Evolutionary conservation across 2,113 vertebrate genomes (phyloP).

Genomic region (Argyrosomus japonicus): DNA sequence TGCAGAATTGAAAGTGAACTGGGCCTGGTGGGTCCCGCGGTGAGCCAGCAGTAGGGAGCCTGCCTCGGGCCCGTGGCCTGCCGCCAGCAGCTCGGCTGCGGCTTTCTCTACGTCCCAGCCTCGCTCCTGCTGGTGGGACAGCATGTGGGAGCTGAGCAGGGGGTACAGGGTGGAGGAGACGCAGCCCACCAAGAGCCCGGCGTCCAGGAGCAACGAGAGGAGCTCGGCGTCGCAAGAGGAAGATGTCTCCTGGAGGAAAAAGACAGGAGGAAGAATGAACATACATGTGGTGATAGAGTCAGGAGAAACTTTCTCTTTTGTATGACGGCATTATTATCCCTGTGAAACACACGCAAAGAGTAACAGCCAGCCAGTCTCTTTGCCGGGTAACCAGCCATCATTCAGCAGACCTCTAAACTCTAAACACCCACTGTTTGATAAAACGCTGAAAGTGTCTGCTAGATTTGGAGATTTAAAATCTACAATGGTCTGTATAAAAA

Average conservation of each 20-base stretch:
- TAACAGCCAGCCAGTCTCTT: background rate
- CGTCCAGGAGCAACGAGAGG: constrained; percentile 89
- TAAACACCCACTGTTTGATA: constrained; percentile 12
- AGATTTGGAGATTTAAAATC: constrained; percentile 3
- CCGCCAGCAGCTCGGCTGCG: constrained; percentile 84
- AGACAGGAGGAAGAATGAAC: constrained; percentile 26
- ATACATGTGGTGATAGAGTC: constrained; percentile 10
- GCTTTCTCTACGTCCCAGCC: constrained; percentile 87
- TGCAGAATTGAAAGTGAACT: constrained; percentile 90
- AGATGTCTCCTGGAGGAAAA: constrained; percentile 86
- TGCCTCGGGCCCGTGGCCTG: constrained; percentile 87
- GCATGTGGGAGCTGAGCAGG: constrained; percentile 85
- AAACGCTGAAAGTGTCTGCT: background rate
- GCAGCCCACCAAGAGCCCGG: constrained; percentile 88
- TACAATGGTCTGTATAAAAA: background rate
- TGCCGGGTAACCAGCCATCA: constrained; percentile 6
- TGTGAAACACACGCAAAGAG: background rate
- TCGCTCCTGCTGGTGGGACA: constrained; percentile 81
- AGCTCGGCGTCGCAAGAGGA: constrained; percentile 91
- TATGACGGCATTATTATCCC: background rate
- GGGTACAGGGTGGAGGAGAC: constrained; percentile 89
- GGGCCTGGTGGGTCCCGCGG: constrained; percentile 86
- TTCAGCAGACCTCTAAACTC: background rate
- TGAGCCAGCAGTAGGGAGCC: constrained; percentile 91
- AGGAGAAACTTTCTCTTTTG: constrained; percentile 8